phyloP scores from a whole-genome alignment of 2,113 vertebrate genomes.

The Syngnathus typhle region DNA sequence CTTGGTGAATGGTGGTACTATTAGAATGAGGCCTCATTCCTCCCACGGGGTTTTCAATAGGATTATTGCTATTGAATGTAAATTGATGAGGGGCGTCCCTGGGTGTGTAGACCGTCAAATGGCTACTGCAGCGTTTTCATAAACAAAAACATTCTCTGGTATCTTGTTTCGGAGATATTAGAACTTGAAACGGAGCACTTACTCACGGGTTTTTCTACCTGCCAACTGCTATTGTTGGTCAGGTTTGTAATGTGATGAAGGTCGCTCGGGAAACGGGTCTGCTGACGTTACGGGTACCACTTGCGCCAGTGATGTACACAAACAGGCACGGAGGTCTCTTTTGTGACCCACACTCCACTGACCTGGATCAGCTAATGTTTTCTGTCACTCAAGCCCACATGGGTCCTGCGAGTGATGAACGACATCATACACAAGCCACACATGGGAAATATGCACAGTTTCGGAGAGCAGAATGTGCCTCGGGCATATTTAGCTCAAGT shows the following conservation, averaged over 20 bases:
- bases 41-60: conserved; percentile 49
- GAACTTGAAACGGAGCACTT: background rate
- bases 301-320: conserved; percentile 45
- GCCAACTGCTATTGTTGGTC: conserved; percentile 20
- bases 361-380: conserved; percentile 54
- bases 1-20: conserved; percentile 43
- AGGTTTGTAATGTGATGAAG: conserved; percentile 29
- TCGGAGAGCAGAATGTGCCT: conserved; percentile 17
- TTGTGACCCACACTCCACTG: conserved; percentile 53
- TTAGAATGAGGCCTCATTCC: conserved; percentile 34
- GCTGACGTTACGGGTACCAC: conserved; percentile 52
- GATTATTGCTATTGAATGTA: conserved; percentile 52
- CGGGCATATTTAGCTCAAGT: conserved; percentile 20
- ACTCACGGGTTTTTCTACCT: conserved; percentile 10
- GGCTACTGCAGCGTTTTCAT: conserved; percentile 25
- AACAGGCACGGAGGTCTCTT: conserved; percentile 47
- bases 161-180: no score
- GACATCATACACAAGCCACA: conserved; percentile 15
- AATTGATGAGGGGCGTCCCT: conserved; percentile 58
- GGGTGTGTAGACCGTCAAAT: conserved; percentile 17
- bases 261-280: conserved; percentile 42
- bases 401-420: conserved; percentile 41
- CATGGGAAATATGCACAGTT: conserved; percentile 29
- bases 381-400: conserved; percentile 49
- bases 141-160: conserved; percentile 23